Evolutionary conservation across 2,797 vertebrate species (phyloP).

Genomic region (Emys orbicularis): DNA sequence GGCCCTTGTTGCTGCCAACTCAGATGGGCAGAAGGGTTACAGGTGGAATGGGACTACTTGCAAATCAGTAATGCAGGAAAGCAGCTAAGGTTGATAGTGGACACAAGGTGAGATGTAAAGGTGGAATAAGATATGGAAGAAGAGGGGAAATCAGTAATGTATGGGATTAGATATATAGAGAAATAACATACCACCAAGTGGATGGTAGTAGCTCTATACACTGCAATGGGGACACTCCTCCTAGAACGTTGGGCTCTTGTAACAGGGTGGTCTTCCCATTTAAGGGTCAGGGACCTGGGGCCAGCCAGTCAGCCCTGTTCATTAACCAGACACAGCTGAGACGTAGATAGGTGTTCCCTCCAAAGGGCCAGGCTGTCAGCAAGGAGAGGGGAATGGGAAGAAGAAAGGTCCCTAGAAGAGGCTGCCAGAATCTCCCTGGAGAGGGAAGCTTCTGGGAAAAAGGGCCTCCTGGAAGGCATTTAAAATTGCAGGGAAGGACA

Average conservation of each 20-base stretch:
- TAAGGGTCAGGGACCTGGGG: background rate
- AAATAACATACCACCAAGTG: background rate
- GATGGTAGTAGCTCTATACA: background rate
- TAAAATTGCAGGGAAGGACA: too few species aligned
- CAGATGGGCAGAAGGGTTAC: too few species aligned
- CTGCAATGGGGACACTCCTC: background rate
- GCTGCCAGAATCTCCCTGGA: too few species aligned
- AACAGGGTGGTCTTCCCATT: background rate
- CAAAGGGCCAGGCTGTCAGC: too few species aligned
- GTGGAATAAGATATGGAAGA: background rate
- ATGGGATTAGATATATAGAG: background rate
- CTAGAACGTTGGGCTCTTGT: background rate
- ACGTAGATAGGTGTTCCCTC: too few species aligned
- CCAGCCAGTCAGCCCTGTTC: background rate
- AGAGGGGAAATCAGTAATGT: background rate
- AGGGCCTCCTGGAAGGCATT: too few species aligned
- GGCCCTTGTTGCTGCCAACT: too few species aligned
- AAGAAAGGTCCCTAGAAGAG: too few species aligned
- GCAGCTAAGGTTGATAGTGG: accelerated
- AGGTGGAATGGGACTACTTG: background rate
- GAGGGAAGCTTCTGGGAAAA: too few species aligned
- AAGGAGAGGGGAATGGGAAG: too few species aligned
- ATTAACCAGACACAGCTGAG: background rate
- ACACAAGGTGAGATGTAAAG: background rate
- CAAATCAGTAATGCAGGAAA: background rate